phyloP scores from a whole-genome alignment of 2,797 vertebrate species.

The Craterocephalus amniculus region DNA sequence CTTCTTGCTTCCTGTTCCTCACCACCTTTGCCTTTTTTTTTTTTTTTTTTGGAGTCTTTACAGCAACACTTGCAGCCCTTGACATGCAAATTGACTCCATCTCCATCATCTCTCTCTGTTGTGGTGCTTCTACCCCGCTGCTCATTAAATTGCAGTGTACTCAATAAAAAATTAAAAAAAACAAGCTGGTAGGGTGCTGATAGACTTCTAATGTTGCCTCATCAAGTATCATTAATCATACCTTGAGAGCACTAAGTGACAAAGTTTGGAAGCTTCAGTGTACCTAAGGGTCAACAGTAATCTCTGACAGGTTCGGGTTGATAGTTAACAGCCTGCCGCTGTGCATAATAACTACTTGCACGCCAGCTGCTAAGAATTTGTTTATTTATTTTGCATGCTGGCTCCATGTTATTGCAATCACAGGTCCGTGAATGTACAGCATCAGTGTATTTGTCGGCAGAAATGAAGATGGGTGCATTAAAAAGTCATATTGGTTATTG shows the following conservation, averaged over 20 bases:
- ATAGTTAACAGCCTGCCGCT: slow-evolving; percentile 1
- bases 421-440: slow-evolving; percentile 35
- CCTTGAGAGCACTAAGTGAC: slow-evolving; percentile 47
- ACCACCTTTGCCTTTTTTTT: slow-evolving; percentile 33
- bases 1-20: slow-evolving; percentile 17
- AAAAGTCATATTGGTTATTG: slow-evolving; percentile 65
- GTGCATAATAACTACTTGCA: not conserved
- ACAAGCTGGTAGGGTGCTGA: slow-evolving; percentile 39
- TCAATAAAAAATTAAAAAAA: slow-evolving; percentile 28
- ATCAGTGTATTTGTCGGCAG: slow-evolving; percentile 44
- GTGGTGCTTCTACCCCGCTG: slow-evolving; percentile 59
- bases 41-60: slow-evolving; percentile 29
- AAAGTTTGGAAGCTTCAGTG: slow-evolving; percentile 44
- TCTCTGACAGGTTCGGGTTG: slow-evolving; percentile 28
- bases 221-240: slow-evolving; percentile 75
- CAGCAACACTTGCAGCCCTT: slow-evolving; percentile 32
- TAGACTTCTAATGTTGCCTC: slow-evolving; percentile 68
- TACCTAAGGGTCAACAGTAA: slow-evolving; percentile 30
- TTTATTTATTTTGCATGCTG: slow-evolving; percentile 7
- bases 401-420: slow-evolving; percentile 23
- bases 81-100: slow-evolving; percentile 76
- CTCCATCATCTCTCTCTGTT: slow-evolving; percentile 72
- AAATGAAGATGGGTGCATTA: slow-evolving; percentile 58
- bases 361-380: not conserved
- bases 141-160: slow-evolving; percentile 72